Evolutionary conservation across 2,888 invertebrate species (phyloP), one percentile per base, ranked within the genome.

Genomic region (Lithophane semibrunnea): DNA sequence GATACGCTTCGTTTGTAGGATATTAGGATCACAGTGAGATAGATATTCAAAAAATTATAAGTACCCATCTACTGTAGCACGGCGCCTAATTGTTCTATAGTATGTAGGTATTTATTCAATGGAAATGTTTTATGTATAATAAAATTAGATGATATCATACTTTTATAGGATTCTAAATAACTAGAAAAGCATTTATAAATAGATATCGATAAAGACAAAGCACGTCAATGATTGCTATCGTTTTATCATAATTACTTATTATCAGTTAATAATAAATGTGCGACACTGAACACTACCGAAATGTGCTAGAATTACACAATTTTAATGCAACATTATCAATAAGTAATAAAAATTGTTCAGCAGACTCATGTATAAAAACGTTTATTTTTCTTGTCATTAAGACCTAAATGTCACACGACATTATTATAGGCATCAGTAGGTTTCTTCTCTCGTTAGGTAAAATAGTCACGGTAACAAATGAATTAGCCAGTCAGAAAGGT

Each of bases 181-280:
- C 21, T n/a, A 29, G 13, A 80, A 49, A 64, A 58, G 0, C 21
- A 49, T 54, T 13, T 29, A 42, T 60, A 52, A 47, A 52, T 52
- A 67, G 21, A 54, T 29, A 37, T 69, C 5, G 69, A 85, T 75
- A 68, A 54, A 68, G 18, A 49, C 29, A 67, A 47, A 21, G 13
- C 29, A 75, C 76, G 60, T 58, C 13, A 61, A 54, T 58, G 13
- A 70, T 54, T 12, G 29, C 9, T 74, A 73, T 60, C 8, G 49
- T 77, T 60, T 67, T 82, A 86, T 83, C 29, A 52, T 68, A 58
- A 78, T 78, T 68, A 63, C 44, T 83, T 64, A 37, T 66, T 83
- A 75, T 82, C 70, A 52, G 73, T 37, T 24, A 71, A 60, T 44
- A 67, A 74, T 29, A 73, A 67, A 58, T 54, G 13, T 44, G 29